Conservation (phyloP, 1,140 invertebrate species). For the Cheumatopsyche charites region DNA sequence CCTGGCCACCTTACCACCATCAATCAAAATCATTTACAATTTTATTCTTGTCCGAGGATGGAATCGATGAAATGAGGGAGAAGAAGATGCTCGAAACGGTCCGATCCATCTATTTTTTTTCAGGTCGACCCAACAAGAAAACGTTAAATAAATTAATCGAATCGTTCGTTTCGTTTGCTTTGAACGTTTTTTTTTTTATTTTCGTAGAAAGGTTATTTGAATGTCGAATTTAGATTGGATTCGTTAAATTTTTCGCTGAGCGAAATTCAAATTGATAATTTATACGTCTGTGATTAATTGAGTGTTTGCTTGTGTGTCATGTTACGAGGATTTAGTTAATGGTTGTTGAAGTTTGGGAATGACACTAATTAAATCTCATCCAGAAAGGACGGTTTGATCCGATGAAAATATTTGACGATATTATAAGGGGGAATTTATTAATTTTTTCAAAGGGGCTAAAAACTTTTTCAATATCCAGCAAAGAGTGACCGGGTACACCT, state of each 20-base stretch:
- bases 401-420: neutral
- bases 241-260: no score
- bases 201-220: neutral
- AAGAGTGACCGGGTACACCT: constrained; percentile 1
- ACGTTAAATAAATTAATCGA: constrained; percentile 16
- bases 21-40: constrained; percentile 27
- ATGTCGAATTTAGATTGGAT: no score
- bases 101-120: neutral
- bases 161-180: neutral
- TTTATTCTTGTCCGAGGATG: constrained; percentile 10
- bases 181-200: neutral
- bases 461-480: constrained; percentile 22
- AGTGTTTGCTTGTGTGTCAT: no score
- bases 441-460: neutral
- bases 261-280: no score
- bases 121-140: neutral
- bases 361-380: neutral
- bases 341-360: no score
- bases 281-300: no score
- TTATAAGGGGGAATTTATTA: neutral
- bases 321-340: no score
- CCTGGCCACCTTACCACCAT: constrained; percentile 7
- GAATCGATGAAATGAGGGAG: constrained; percentile 11
- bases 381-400: neutral
- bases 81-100: neutral